These are phyloP conservation scores for Saguinus midas DNA, from an alignment of 2,113 vertebrate species.

Conservation along the genomic window DNA sequence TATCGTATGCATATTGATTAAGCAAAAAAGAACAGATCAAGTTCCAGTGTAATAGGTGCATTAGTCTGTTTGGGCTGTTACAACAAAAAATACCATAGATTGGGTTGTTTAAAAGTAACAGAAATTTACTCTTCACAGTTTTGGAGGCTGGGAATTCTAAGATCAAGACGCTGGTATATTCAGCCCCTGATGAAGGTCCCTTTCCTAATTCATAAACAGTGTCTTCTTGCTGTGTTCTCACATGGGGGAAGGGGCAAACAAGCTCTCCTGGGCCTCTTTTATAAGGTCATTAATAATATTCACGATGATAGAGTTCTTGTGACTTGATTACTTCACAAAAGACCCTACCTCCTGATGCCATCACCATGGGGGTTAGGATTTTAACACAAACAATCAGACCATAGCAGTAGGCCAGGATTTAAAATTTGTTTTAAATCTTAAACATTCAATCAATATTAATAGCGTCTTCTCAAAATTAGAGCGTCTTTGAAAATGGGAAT, in stretches of 20 bases:
- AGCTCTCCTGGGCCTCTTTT: neutral
- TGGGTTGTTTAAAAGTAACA: neutral
- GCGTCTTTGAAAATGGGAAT: neutral
- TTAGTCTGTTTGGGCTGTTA: neutral
- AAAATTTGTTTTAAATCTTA: neutral
- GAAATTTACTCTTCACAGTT: neutral
- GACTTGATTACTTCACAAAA: neutral
- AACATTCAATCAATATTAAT: neutral
- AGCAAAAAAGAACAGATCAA: neutral
- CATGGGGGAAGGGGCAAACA: neutral
- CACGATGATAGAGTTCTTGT: neutral
- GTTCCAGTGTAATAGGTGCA: neutral
- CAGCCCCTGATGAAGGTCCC: neutral
- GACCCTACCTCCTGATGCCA: neutral
- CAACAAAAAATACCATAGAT: neutral
- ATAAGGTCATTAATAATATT: neutral
- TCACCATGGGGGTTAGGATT: neutral
- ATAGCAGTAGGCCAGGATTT: neutral
- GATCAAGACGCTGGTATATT: neutral
- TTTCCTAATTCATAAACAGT: neutral
- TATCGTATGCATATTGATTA: neutral
- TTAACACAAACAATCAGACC: neutral
- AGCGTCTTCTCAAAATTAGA: neutral
- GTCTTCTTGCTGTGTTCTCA: neutral
- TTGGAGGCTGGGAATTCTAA: neutral